Evolutionary conservation across 2,113 vertebrate species (phyloP).

Genomic region (Elaphurus davidianus): DNA sequence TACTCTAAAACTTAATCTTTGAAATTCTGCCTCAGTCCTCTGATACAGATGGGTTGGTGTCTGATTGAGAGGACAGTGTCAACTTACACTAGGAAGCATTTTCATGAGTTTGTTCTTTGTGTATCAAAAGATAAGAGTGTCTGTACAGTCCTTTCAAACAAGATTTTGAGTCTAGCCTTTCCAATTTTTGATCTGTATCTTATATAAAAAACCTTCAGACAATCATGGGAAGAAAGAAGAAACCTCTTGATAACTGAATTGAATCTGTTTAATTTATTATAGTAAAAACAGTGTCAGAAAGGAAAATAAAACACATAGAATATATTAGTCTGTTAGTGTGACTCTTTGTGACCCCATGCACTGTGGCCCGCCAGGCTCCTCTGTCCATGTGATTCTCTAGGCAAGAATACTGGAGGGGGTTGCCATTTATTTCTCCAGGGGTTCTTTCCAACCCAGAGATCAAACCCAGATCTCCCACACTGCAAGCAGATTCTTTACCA

Average conservation of each 20-base stretch:
- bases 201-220: neutral
- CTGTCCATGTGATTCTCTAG: neutral
- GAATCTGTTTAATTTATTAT: neutral
- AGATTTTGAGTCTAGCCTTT: neutral
- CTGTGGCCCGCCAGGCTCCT: neutral
- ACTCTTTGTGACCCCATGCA: neutral
- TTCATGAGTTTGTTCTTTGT: neutral
- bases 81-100: neutral
- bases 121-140: neutral
- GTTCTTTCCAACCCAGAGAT: neutral
- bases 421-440: neutral
- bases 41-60: neutral
- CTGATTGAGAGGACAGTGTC: neutral
- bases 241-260: neutral
- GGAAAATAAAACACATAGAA: neutral
- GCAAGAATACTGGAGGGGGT: neutral
- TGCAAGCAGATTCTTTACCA: neutral
- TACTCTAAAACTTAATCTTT: neutral
- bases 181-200: neutral
- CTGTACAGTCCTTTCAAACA: neutral
- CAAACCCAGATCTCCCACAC: neutral
- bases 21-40: neutral
- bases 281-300: neutral
- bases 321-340: neutral
- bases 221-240: neutral